Base-by-base conservation (phyloP, 2,113 vertebrate genomes). In the Xenus cinereus region DNA sequence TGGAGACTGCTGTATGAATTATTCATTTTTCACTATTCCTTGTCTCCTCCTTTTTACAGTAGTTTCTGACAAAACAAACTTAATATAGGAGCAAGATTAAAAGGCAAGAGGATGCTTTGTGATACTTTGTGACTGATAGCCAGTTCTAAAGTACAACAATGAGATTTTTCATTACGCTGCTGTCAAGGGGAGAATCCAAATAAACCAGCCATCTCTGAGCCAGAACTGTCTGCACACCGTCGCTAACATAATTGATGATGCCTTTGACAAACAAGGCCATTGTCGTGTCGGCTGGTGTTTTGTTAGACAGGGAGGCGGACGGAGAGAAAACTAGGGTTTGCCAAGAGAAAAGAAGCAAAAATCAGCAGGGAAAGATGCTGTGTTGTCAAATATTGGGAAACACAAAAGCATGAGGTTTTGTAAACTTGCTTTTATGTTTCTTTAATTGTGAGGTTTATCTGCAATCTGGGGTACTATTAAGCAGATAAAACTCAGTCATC, bases 201-300 rank as follows among this genome's bases (percentile, higher is more conserved):
- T 50, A 81, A 90, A 89, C 41, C 28, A 33, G 74, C 71, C 77
- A 51, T 57, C 77, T 85, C 89, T 67, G 77, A 89, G 84, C 71
- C 92, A 95, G 81, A 96, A 94, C 89, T 95, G 97, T 97, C 95
- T 95, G 94, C 94, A 96, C 95, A 96, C 95, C n/a, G 87, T 97
- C 91, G 81, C 89, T 91, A 97, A 95, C 84, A 94, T 89, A 96
- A 96, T 64, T 94, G 90, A 96, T 94, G 95, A 90, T 89, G 96
- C 90, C 90, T 96, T 97, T 93, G 81, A 96, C 74, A 96, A 96
- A 97, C 84, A 95, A 95, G 82, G 81, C 77, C 77, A 95, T 95
- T 95, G 94, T 96, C 87, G 39, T 8, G 23, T 67, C 2, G n/a
- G 87, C 84, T 94, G 74, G 57, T 96, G 92, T 96, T 97, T 97